Conservation (phyloP, 2,797 vertebrate species). For the Pseudomugil gertrudae region DNA sequence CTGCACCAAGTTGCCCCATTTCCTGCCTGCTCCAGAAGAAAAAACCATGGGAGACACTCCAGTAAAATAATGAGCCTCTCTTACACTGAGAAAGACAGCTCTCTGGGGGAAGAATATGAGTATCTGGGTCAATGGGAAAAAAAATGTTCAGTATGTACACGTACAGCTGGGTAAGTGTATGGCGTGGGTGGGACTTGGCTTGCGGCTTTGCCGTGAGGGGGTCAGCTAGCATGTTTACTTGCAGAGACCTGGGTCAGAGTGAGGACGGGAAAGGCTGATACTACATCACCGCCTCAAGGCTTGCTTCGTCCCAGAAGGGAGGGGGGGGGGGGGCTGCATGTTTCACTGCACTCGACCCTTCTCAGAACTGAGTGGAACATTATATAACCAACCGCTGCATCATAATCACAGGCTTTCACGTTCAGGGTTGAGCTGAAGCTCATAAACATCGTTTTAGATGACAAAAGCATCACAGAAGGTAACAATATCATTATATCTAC, state of each 20-base stretch:
- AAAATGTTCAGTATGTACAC: slow-evolving; percentile 53
- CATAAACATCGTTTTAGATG: background rate
- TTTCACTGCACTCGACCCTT: slow-evolving; percentile 60
- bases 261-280: slow-evolving; percentile 63
- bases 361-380: slow-evolving; percentile 30
- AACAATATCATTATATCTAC: slow-evolving; percentile 1
- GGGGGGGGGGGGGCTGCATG: slow-evolving; percentile 28
- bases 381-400: slow-evolving; percentile 47
- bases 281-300: slow-evolving; percentile 55
- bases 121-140: slow-evolving; percentile 75
- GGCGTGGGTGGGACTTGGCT: slow-evolving; percentile 61
- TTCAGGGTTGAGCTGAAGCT: slow-evolving; percentile 13
- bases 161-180: slow-evolving; percentile 45
- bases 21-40: slow-evolving; percentile 55
- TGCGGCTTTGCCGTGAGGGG: slow-evolving; percentile 37
- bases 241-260: slow-evolving; percentile 45
- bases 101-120: slow-evolving; percentile 67
- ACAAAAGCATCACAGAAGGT: slow-evolving; percentile 3
- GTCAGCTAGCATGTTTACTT: slow-evolving; percentile 60
- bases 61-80: slow-evolving; percentile 74
- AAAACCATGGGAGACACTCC: slow-evolving; percentile 55
- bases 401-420: slow-evolving; percentile 21
- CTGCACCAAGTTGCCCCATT: slow-evolving; percentile 73
- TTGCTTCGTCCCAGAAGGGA: slow-evolving; percentile 27
- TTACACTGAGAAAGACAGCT: slow-evolving; percentile 61